Evolutionary conservation across 2,797 vertebrate species (phyloP), one percentile per base, ranked within the genome.

Genomic region (Periophthalmus magnuspinnatus): DNA sequence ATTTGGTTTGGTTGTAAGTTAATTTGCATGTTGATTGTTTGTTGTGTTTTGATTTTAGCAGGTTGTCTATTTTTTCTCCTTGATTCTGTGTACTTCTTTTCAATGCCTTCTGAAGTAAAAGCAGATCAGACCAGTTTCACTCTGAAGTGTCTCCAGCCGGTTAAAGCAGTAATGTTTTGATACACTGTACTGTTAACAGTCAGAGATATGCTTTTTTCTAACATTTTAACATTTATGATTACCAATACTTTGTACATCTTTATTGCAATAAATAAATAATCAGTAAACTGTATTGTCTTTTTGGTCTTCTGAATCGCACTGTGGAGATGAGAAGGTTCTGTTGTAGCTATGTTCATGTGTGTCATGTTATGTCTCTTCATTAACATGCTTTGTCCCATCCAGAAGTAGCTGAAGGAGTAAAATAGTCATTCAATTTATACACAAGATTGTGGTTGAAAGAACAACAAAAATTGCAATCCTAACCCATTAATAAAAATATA

Each of bases 171-270:
- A 92, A 94, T 90, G 92, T 96, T 96, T 96, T 97, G 94, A 96
- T 96, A 95, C 88, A 92, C 91, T 95, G 93, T 94, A 94, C 93
- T 95, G 93, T 96, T 95, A 89, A 93, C 91, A 92, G 93, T 96
- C 94, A 94, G 93, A 94, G 89, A 94, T 91, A 90, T 94, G 94
- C 94, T 96, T 96, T 91, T 55, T 98, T 98, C 95, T 97, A 97
- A 97, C 94, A 95, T 93, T 96, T 96, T 95, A 96, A 96, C 83
- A 79, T 93, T 93, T 90, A 92, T 91, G 88, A 95, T 95, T 97
- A 95, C 93, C 93, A 93, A 96, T 95, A 94, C 95, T 96, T 96
- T 98, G 95, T 97, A 96, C 93, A 94, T 96, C 93, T 94, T 95
- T 93, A 94, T 95, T 97, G 95, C 96, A 97, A 97, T 97, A 96